A percentile compares a stretch with the other conserved stretches of the same genome.
These are phyloP conservation scores for Tridacna gigas DNA, from an alignment of 2,888 invertebrate species.

Conservation along the genomic window DNA sequence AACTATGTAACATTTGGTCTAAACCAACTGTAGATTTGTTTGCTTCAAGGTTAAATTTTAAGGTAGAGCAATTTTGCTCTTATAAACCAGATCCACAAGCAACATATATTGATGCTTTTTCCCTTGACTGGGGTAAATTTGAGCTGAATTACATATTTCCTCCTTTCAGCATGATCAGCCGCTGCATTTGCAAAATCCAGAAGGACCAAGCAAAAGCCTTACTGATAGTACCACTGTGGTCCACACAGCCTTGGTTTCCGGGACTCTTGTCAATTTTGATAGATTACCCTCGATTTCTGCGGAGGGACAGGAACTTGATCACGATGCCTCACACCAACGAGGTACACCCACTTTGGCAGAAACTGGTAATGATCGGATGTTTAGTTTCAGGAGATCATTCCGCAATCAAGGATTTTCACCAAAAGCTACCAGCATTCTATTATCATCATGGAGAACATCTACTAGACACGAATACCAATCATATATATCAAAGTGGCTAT, in stretches of 20 bases:
- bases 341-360: constrained; percentile 28
- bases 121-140: constrained; percentile 31
- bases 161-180: constrained; percentile 38
- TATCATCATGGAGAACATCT: constrained; percentile 12
- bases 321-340: constrained; percentile 2
- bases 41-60: no score
- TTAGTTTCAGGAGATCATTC: no score
- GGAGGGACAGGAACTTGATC: constrained; percentile 9
- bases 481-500: constrained; percentile 36
- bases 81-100: no score
- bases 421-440: constrained; percentile 27
- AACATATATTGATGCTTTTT: no score
- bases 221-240: constrained; percentile 26
- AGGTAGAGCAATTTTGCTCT: no score
- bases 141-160: constrained; percentile 22
- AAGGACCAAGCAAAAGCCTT: constrained; percentile 17
- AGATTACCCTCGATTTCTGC: constrained; percentile 28
- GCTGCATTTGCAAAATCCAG: constrained; percentile 35
- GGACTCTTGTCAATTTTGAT: constrained; percentile 28
- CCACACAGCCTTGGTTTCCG: no score
- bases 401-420: constrained; percentile 16
- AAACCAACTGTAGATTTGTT: no score
- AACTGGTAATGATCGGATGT: no score
- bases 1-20: neutral
- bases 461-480: constrained; percentile 26